Evolutionary conservation across 2,888 invertebrate species (phyloP).

Genomic region (Melikaiella ostensackeni): DNA sequence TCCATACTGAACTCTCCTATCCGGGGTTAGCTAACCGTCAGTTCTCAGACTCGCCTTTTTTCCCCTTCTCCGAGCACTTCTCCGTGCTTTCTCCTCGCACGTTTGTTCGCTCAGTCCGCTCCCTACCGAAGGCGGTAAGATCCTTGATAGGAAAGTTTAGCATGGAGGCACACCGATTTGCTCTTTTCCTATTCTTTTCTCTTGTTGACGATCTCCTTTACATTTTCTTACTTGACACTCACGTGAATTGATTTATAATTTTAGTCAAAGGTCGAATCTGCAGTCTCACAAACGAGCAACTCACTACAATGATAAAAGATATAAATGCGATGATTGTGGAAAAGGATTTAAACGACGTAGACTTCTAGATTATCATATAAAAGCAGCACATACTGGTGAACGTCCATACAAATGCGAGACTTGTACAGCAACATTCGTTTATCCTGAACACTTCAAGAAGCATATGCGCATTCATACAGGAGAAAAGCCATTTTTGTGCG

Average conservation of each 20-base stretch:
- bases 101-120: too few relatives aligned
- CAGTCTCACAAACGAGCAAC: conserved; percentile 89
- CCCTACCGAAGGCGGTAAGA: too few relatives aligned
- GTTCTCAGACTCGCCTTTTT: too few relatives aligned
- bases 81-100: too few relatives aligned
- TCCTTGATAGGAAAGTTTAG: too few relatives aligned
- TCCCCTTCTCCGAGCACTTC: too few relatives aligned
- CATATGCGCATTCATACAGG: conserved; percentile 89
- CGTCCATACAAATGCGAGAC: conserved; percentile 86
- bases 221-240: too few relatives aligned
- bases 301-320: conserved; percentile 87
- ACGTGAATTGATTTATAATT: conserved; percentile 44
- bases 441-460: conserved; percentile 90
- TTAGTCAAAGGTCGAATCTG: conserved; percentile 88
- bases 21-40: too few relatives aligned
- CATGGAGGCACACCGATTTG: too few relatives aligned
- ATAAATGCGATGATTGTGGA: conserved; percentile 85
- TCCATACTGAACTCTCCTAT: too few relatives aligned
- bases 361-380: conserved; percentile 88
- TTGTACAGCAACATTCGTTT: conserved; percentile 89
- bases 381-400: conserved; percentile 89
- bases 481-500: conserved; percentile 86
- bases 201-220: too few relatives aligned
- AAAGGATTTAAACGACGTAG: conserved; percentile 85
- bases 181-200: too few relatives aligned